A percentile compares a stretch with the other conserved stretches of the same genome.
phyloP scores from a whole-genome alignment of 2,888 invertebrate genomes.

The Fragum whitleyi region DNA sequence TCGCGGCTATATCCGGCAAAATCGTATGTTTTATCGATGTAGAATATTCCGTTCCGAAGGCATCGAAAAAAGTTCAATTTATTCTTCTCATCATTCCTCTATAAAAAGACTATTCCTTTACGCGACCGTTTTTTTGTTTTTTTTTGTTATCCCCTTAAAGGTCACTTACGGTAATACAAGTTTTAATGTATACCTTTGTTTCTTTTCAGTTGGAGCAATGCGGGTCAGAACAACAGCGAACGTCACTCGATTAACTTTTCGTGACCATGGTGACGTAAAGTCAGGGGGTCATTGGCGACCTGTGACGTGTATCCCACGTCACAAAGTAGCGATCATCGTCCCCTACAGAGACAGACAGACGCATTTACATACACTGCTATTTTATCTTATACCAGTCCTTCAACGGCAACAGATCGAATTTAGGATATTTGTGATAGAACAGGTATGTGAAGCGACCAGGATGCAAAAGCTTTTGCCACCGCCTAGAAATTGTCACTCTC shows the following conservation, averaged over 20 bases:
- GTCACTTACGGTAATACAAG: too few relatives aligned
- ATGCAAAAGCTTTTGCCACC: not conserved
- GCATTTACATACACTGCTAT: conserved; percentile 86
- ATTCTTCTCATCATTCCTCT: too few relatives aligned
- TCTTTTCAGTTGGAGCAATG: conserved; percentile 7
- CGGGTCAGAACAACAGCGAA: not conserved
- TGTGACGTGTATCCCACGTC: conserved; percentile 65
- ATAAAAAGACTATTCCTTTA: too few relatives aligned
- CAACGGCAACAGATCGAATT: conserved; percentile 86
- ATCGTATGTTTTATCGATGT: too few relatives aligned
- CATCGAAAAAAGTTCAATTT: too few relatives aligned
- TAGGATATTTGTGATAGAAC: conserved; percentile 87
- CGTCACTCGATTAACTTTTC: not conserved
- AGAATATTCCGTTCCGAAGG: too few relatives aligned
- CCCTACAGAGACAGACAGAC: conserved; percentile 85
- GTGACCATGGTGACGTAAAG: not conserved
- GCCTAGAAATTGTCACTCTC: not conserved
- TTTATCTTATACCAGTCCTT: conserved; percentile 86
- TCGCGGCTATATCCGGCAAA: too few relatives aligned
- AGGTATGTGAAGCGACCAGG: conserved; percentile 78
- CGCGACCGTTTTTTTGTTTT: too few relatives aligned
- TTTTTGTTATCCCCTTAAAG: too few relatives aligned
- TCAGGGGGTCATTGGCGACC: conserved; percentile 6
- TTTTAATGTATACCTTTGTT: too few relatives aligned
- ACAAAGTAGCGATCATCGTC: conserved; percentile 82